Evolutionary conservation across 2,797 vertebrate genomes (phyloP), one percentile per base, ranked within the genome.

Genomic region (Labeo calbasu): DNA sequence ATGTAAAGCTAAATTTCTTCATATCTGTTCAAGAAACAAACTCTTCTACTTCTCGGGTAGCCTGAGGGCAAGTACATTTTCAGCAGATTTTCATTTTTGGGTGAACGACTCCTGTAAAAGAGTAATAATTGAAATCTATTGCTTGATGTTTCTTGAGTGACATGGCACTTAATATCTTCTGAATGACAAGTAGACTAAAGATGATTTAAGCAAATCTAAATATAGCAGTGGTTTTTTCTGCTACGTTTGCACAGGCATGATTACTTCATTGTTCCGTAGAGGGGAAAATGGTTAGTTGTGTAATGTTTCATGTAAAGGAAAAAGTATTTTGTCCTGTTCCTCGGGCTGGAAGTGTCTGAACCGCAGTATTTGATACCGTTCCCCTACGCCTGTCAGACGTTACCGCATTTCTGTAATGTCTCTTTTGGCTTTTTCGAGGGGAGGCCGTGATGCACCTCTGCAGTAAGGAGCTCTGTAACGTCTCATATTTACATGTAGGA

Each of bases 401-500:
- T 79, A 83, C 81, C 55, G 14, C 73, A 43, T 48, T 76, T 61
- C 71, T 83, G 57, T 79, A 48, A 28, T 25, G 72, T 80, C 43
- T 77, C 32, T 69, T 8, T 72, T 68, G 82, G 57, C 28, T 68
- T 65, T 57, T 76, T 77, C 6, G 28, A 69, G 32, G 57, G 79
- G 79, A 66, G 66, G 43, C 77, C 21, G 25, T 69, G 81, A 75
- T 53, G 63, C 73, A 77, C 65, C 82, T 86, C 82, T 53, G 69
- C 82, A 83, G 76, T 65, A 79, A 51, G 79, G 71, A 78, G 77
- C 61, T 79, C 86, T 86, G 79, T 32, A 77, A 79, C 73, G 68
- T 88, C 84, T 88, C 84, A 79, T 63, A 90, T 90, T 88, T 87
- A 83, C 86, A 84, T 84, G 78, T 70, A 72, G 55, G 77, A 75